Percentiles rank a stretch among this genome's conserved stretches.
phyloP scores from a whole-genome alignment of 2,888 invertebrate genomes.

The Heliconius sara region DNA sequence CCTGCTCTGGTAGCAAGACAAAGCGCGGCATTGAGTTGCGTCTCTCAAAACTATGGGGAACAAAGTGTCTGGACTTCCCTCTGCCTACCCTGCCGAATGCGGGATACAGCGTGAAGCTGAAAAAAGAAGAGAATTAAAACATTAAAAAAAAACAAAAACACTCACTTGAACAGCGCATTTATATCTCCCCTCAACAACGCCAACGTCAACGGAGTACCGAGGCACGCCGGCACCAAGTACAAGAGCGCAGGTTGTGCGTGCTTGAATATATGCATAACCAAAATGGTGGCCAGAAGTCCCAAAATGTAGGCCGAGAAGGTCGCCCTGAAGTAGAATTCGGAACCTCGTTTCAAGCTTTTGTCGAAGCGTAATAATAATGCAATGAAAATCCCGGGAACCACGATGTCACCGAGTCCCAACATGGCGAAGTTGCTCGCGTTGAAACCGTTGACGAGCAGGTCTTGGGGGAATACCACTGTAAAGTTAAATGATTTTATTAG shows the following conservation, averaged over 20 bases:
- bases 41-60: no score
- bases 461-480: slow-evolving; percentile 98
- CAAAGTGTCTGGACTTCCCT: no score
- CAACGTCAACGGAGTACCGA: slow-evolving; percentile 94
- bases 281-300: slow-evolving; percentile 96
- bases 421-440: slow-evolving; percentile 97
- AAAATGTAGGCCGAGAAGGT: slow-evolving; percentile 96
- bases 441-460: slow-evolving; percentile 95
- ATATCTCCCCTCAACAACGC: slow-evolving; percentile 96
- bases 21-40: no score
- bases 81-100: no score
- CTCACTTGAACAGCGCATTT: slow-evolving; percentile 94
- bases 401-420: slow-evolving; percentile 99
- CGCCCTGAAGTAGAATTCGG: slow-evolving; percentile 85
- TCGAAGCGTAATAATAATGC: slow-evolving; percentile 98
- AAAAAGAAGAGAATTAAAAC: slow-evolving; percentile 22
- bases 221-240: slow-evolving; percentile 98
- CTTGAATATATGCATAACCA: slow-evolving; percentile 99
- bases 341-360: slow-evolving; percentile 91
- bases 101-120: no score
- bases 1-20: no score
- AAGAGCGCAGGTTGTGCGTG: slow-evolving; percentile 99
- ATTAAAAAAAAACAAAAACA: slow-evolving; percentile 51
- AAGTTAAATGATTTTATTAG: not conserved
- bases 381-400: slow-evolving; percentile 99